Conservation (phyloP, 2,888 invertebrate species). For the Ennomos quercinarius region DNA sequence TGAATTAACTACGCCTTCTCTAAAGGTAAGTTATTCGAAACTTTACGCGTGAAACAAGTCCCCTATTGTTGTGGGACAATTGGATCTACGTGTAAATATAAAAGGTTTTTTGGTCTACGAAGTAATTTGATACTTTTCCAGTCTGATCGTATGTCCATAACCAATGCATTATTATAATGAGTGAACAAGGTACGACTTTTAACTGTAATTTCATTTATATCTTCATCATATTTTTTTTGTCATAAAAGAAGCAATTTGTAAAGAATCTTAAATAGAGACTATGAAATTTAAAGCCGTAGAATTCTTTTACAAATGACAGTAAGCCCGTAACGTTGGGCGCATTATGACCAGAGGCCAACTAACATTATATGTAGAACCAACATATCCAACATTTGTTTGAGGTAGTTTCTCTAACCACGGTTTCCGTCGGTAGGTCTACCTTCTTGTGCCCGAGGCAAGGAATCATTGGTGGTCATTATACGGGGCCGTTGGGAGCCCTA, state of each 20-base stretch:
- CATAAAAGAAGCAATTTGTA: constrained; percentile 17
- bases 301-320: constrained; percentile 25
- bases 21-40: constrained; percentile 54
- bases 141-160: constrained; percentile 39
- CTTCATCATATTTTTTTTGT: constrained; percentile 22
- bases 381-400: constrained; percentile 24
- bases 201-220: constrained; percentile 27
- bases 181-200: constrained; percentile 24
- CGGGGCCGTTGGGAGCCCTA: constrained; percentile 49
- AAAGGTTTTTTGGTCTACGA: constrained; percentile 60
- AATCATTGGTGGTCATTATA: constrained; percentile 53
- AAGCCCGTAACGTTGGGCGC: constrained; percentile 8
- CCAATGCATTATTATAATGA: constrained; percentile 37
- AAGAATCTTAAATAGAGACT: constrained; percentile 14
- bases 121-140: constrained; percentile 71
- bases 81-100: constrained; percentile 67
- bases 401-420: constrained; percentile 31
- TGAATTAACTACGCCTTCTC: constrained; percentile 50
- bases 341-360: constrained; percentile 43
- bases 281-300: constrained; percentile 22
- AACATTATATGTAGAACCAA: constrained; percentile 41
- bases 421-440: constrained; percentile 31
- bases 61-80: constrained; percentile 61
- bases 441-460: constrained; percentile 44
- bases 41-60: constrained; percentile 48